These are phyloP conservation scores for Noctua janthina DNA, from an alignment of 2,888 invertebrate species.

Conservation along the genomic window DNA sequence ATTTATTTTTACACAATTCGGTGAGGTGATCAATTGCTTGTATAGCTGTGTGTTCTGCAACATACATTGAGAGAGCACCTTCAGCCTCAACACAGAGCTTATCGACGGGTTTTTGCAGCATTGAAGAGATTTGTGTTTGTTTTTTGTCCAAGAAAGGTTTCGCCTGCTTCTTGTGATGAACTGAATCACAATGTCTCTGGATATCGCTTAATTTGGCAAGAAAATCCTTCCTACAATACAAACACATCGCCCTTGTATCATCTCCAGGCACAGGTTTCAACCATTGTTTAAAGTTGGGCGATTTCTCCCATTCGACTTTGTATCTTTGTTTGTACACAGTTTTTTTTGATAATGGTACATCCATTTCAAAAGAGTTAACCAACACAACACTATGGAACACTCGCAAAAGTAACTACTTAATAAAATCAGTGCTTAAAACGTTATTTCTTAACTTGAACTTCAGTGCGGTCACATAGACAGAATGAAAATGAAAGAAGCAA, in stretches of 20 bases:
- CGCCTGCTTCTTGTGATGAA: constrained; percentile 53
- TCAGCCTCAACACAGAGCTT: constrained; percentile 34
- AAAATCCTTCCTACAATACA: constrained; percentile 52
- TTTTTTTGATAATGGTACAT: constrained; percentile 45
- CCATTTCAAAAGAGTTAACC: constrained; percentile 46
- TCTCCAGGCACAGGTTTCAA: constrained; percentile 57
- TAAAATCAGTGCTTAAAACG: too few species aligned
- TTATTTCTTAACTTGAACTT: too few species aligned
- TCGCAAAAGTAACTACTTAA: too few species aligned
- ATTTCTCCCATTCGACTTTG: constrained; percentile 50
- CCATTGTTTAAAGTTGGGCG: constrained; percentile 50
- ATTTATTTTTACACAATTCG: constrained; percentile 42
- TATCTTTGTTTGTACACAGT: constrained; percentile 39
- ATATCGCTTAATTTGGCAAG: constrained; percentile 36
- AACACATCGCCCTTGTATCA: constrained; percentile 51
- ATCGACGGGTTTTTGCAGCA: constrained; percentile 42
- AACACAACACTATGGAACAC: neutral
- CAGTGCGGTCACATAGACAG: constrained; percentile 36
- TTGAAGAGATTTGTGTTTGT: constrained; percentile 45
- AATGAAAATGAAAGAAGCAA: constrained; percentile 49
- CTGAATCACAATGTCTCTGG: constrained; percentile 56
- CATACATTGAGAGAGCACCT: constrained; percentile 47
- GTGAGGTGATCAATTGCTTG: constrained; percentile 51
- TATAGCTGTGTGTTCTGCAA: constrained; percentile 55
- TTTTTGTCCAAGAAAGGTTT: constrained; percentile 57